Percentiles rank a stretch among this genome's conserved stretches.
phyloP scores from a whole-genome alignment of 2,888 invertebrate species.

The Periphyllus acericola region DNA sequence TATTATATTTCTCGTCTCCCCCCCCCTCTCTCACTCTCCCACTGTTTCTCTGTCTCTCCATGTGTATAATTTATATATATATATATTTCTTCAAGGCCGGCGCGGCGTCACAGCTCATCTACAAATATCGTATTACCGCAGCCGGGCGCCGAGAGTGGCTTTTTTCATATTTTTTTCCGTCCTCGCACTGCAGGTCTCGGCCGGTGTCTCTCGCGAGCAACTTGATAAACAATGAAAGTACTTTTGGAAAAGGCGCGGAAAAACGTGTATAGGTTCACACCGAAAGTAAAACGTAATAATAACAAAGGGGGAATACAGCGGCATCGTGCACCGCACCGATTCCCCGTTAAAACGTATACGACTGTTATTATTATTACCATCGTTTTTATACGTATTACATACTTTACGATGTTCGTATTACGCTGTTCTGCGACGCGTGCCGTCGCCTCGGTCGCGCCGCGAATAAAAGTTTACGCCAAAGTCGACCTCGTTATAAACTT shows the following conservation, averaged over 20 bases:
- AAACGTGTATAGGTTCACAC: background rate
- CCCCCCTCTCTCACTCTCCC: no score
- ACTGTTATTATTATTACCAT: background rate
- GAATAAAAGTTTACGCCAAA: background rate
- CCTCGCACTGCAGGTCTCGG: no score
- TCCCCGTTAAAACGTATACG: background rate
- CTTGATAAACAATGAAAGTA: background rate
- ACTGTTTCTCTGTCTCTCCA: no score
- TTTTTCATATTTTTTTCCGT: background rate
- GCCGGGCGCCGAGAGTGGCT: background rate
- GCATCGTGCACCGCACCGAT: background rate
- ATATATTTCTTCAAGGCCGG: no score
- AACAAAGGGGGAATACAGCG: background rate
- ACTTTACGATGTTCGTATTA: background rate
- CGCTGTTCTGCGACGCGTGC: background rate
- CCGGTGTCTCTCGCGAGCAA: background rate
- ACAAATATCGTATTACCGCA: background rate
- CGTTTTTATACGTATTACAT: background rate
- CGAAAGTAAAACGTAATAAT: background rate
- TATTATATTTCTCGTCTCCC: background rate
- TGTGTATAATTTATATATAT: no score
- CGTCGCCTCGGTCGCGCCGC: background rate
- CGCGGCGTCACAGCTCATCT: background rate
- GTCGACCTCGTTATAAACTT: constrained; percentile 1
- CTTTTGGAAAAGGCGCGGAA: background rate